Evolutionary conservation across 1,140 invertebrate species (phyloP).

Genomic region (Platorchestia sp.): DNA sequence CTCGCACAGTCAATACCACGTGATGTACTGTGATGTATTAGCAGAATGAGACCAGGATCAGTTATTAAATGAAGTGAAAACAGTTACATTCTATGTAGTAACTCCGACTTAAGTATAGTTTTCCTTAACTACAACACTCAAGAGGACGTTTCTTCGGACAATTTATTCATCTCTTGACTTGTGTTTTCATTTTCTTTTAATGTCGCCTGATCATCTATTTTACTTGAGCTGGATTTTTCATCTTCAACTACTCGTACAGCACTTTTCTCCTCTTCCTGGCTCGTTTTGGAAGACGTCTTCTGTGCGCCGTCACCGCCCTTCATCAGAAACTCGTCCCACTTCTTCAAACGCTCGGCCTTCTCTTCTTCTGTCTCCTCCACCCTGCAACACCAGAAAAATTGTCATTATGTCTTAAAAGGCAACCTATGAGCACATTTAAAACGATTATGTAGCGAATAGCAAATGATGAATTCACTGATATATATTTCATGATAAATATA

Average conservation of each 20-base stretch:
- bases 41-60: neutral
- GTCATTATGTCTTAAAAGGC: too few relatives aligned
- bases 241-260: neutral
- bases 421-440: too few relatives aligned
- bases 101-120: neutral
- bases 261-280: neutral
- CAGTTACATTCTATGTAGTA: neutral
- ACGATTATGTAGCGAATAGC: too few relatives aligned
- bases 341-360: slow-evolving; percentile 82
- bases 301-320: slow-evolving; percentile 68
- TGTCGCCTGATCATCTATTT: neutral
- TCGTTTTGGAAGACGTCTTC: neutral
- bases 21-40: neutral
- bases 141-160: neutral
- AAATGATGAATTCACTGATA: too few relatives aligned
- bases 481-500: too few relatives aligned
- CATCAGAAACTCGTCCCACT: slow-evolving; percentile 91
- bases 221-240: neutral
- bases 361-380: slow-evolving; percentile 93
- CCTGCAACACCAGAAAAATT: slow-evolving; percentile 71
- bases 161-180: neutral
- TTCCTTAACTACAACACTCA: neutral
- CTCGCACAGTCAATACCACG: neutral
- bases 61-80: neutral
- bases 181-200: neutral